Evolutionary conservation across 2,888 invertebrate genomes (phyloP).

Genomic region (Galerucella pusilla): DNA sequence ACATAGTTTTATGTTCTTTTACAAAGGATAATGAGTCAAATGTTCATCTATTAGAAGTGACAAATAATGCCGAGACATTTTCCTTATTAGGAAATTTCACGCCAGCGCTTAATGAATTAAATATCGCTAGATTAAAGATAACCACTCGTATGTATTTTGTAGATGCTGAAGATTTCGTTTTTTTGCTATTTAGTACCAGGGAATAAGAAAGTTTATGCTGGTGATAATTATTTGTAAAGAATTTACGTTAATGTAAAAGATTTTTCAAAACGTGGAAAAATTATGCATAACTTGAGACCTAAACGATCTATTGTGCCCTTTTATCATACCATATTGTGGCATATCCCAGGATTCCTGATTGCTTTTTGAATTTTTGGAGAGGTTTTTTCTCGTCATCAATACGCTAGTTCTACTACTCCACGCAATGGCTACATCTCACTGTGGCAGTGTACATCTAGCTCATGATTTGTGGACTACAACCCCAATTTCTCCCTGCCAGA

Average conservation of each 20-base stretch:
- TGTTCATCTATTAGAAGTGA: conserved; percentile 47
- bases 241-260: background rate
- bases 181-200: background rate
- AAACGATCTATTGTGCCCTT: too few relatives aligned
- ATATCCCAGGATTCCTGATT: too few relatives aligned
- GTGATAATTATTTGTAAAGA: background rate
- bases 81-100: conserved; percentile 37
- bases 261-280: background rate
- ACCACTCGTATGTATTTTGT: conserved; percentile 16
- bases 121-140: conserved; percentile 34
- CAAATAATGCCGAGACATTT: conserved; percentile 44
- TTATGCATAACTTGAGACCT: too few relatives aligned
- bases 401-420: too few relatives aligned
- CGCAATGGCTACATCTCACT: too few relatives aligned
- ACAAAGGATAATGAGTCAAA: conserved; percentile 48
- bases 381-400: too few relatives aligned
- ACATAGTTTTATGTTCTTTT: conserved; percentile 51
- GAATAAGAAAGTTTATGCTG: background rate
- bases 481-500: too few relatives aligned
- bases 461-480: too few relatives aligned
- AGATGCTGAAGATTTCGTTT: conserved; percentile 22
- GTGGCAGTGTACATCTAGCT: too few relatives aligned
- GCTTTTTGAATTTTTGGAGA: too few relatives aligned
- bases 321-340: too few relatives aligned
- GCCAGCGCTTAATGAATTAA: conserved; percentile 37